phyloP scores from a whole-genome alignment of 2,797 vertebrate genomes.

The Mallotus villosus region DNA sequence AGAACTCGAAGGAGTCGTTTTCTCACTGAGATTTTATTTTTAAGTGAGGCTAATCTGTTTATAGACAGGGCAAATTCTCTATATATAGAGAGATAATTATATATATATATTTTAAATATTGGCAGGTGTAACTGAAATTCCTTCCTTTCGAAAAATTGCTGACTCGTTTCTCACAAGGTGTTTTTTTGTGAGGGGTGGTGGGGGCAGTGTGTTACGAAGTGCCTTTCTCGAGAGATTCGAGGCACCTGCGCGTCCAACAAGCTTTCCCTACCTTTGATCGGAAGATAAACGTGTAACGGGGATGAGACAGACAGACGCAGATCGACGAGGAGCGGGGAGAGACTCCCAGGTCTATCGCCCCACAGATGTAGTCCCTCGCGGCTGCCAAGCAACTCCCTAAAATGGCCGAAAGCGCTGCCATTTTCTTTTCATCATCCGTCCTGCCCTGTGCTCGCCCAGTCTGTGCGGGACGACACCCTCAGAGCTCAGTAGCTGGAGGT shows the following conservation, averaged over 20 bases:
- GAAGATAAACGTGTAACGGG: background rate
- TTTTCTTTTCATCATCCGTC: conserved; percentile 64
- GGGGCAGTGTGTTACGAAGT: too few relatives aligned
- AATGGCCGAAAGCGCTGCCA: conserved; percentile 78
- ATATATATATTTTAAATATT: background rate
- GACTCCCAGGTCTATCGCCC: conserved; percentile 40
- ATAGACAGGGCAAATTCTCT: conserved; percentile 13
- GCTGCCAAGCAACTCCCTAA: conserved; percentile 64
- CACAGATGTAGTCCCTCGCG: conserved; percentile 48
- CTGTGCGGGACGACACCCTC: conserved; percentile 21
- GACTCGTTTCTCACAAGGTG: too few relatives aligned
- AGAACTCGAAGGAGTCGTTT: conserved; percentile 58
- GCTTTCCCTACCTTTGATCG: background rate
- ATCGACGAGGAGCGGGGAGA: conserved; percentile 20
- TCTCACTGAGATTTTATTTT: conserved; percentile 35
- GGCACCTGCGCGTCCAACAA: background rate
- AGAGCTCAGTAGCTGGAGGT: conserved; percentile 29
- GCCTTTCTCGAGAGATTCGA: background rate
- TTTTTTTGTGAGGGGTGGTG: background rate
- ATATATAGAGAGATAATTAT: too few relatives aligned
- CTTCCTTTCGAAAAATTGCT: too few relatives aligned
- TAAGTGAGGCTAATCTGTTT: conserved; percentile 21
- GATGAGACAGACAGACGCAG: background rate
- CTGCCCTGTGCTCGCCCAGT: conserved; percentile 43
- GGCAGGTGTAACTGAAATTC: too few relatives aligned